Base-by-base conservation (phyloP, 1,140 invertebrate genomes). In the Neotoxoptera formosana region DNA sequence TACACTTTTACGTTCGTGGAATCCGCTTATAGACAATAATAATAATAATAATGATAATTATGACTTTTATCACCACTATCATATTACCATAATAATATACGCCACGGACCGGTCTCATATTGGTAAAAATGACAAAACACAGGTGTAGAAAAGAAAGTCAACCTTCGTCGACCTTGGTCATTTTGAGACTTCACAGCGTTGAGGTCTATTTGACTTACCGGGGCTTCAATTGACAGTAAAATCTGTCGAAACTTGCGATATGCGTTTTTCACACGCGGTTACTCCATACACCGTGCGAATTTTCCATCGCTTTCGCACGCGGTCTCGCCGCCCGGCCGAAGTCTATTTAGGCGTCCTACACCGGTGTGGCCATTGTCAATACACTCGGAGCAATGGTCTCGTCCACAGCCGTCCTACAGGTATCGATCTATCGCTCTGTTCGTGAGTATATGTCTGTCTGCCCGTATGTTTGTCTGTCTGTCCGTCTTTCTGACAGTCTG, bases 241-340 rank as follows among this genome's bases (percentile, higher is more conserved):
- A 56, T 84, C 91, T 93, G 91, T 86, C 81, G 91, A 93, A 93
- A 93, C 91, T 56, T 76, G 9, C 53, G 36, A n/a, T 67, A 67
- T 17, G 60, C 67, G 47, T n/a, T 93, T 93, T 51, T 84, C 91
- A 93, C 91, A 23, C 21, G 34, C 34, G 81, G 76, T 93, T 93
- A 93, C 91, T 84, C 8, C 41, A 90, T n/a, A 84, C 14, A 91
- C n/a, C 91, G 91, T 93, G 91, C 30, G 91, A 93, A 51, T 93
- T 83, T 34, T 86, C 84, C 81, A 17, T 45, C 34, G 20, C 81
- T 93, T 93, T 93, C 91, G 91, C 81, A 84, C 81, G 25, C 67
- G 1, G 21, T 11, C 14, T 47, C 17, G 30, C 41, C 90, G 34
- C 30, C 89, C 41, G 47, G 9, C 47, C 47, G 21, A 84, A 93